Evolutionary conservation across 2,113 vertebrate genomes (phyloP).

Genomic region (Varanus komodoensis): DNA sequence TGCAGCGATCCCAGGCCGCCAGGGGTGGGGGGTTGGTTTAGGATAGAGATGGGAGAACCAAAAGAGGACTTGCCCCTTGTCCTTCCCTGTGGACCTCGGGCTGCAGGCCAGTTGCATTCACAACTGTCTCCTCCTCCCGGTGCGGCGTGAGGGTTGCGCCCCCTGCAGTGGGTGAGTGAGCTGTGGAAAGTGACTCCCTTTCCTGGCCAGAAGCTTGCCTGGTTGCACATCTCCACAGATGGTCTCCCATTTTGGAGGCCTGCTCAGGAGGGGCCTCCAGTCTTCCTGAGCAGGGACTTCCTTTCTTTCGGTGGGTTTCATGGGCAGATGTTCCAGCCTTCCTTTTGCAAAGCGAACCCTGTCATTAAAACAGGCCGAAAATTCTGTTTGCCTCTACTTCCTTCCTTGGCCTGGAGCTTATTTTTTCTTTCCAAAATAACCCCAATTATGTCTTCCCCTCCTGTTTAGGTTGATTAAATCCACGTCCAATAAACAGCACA

Average conservation of each 20-base stretch:
- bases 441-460: background rate
- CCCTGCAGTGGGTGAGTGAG: background rate
- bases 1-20: constrained; percentile 23
- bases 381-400: background rate
- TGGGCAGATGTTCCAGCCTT: too few relatives aligned
- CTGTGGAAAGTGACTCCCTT: background rate
- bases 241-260: background rate
- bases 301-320: too few relatives aligned
- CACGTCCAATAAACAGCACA: background rate
- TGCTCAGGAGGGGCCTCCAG: background rate
- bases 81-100: too few relatives aligned
- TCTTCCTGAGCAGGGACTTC: too few relatives aligned
- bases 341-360: background rate
- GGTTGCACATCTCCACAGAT: too few relatives aligned
- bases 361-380: background rate
- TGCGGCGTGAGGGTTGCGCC: too few relatives aligned
- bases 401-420: background rate
- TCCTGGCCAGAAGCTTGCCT: background rate
- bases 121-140: too few relatives aligned
- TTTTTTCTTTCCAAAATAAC: background rate
- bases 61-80: constrained; percentile 1
- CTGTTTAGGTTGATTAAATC: background rate
- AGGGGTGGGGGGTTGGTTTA: constrained; percentile 49
- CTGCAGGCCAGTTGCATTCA: too few relatives aligned
- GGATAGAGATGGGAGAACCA: constrained; percentile 23